These are phyloP conservation scores for Acanthococcus lagerstroemiae DNA, from an alignment of 2,888 invertebrate genomes.

Conservation along the genomic window DNA sequence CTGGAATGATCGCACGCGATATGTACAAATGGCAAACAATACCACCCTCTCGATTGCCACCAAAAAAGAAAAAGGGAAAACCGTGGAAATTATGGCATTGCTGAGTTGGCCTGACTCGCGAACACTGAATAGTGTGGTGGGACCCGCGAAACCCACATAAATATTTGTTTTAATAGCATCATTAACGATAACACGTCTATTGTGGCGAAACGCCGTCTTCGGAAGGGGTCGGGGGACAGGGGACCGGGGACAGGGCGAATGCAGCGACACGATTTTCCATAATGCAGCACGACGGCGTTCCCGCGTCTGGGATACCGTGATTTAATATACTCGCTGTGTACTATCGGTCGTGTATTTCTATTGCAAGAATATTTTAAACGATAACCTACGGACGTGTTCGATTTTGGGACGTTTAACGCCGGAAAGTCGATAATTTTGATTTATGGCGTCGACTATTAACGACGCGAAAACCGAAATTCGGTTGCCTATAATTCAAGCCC, in stretches of 20 bases:
- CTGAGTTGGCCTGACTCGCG: too few relatives aligned
- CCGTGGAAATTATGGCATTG: background rate
- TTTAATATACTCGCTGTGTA: slow-evolving; percentile 8
- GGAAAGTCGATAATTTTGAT: slow-evolving; percentile 14
- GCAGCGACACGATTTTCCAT: slow-evolving; percentile 2
- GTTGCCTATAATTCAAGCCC: background rate
- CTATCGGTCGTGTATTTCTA: slow-evolving; percentile 13
- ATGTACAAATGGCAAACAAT: too few relatives aligned
- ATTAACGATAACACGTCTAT: slow-evolving; percentile 29
- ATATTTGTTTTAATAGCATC: slow-evolving; percentile 26
- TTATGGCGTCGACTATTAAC: slow-evolving; percentile 9
- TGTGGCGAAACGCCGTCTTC: slow-evolving; percentile 14
- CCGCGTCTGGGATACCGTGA: slow-evolving; percentile 16
- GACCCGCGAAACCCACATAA: slow-evolving; percentile 15
- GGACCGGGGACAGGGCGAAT: slow-evolving; percentile 1
- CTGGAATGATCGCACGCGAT: too few relatives aligned
- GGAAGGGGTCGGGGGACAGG: background rate
- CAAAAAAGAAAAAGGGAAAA: background rate
- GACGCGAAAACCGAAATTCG: background rate
- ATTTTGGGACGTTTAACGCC: slow-evolving; percentile 17
- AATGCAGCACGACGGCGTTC: background rate
- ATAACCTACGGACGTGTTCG: slow-evolving; percentile 2
- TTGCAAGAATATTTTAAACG: slow-evolving; percentile 4
- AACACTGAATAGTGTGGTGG: background rate
- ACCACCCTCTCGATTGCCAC: too few relatives aligned